phyloP scores from a whole-genome alignment of 2,113 vertebrate genomes.

The Hypocryptadius cinnamomeus region DNA sequence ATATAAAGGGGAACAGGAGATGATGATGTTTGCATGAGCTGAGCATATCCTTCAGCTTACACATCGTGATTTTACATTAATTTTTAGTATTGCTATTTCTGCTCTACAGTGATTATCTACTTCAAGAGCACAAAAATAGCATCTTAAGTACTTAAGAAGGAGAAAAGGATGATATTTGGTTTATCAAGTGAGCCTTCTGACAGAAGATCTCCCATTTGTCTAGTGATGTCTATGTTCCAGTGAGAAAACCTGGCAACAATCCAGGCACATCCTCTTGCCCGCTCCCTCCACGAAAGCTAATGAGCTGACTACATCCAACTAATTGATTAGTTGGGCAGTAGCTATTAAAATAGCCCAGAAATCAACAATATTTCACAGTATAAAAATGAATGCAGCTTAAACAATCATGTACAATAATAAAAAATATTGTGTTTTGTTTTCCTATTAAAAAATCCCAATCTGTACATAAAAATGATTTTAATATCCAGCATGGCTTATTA shows the following conservation, averaged over 20 bases:
- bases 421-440: background rate
- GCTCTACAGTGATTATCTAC: slow-evolving; percentile 10
- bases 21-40: background rate
- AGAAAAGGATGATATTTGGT: background rate
- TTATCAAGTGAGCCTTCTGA: slow-evolving; percentile 8
- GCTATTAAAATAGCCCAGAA: background rate
- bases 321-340: background rate
- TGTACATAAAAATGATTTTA: background rate
- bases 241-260: background rate
- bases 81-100: slow-evolving; percentile 15
- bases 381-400: background rate
- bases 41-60: background rate
- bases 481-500: background rate
- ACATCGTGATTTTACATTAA: background rate
- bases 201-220: background rate
- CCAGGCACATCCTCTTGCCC: background rate
- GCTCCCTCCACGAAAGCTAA: background rate
- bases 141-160: background rate
- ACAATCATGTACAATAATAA: background rate
- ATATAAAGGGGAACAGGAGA: background rate
- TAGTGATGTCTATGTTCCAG: background rate
- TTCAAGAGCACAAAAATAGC: slow-evolving; percentile 26
- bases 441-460: background rate
- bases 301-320: background rate
- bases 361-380: background rate